These are phyloP conservation scores for Hypocryptadius cinnamomeus DNA, from an alignment of 2,113 vertebrate species.

Conservation along the genomic window DNA sequence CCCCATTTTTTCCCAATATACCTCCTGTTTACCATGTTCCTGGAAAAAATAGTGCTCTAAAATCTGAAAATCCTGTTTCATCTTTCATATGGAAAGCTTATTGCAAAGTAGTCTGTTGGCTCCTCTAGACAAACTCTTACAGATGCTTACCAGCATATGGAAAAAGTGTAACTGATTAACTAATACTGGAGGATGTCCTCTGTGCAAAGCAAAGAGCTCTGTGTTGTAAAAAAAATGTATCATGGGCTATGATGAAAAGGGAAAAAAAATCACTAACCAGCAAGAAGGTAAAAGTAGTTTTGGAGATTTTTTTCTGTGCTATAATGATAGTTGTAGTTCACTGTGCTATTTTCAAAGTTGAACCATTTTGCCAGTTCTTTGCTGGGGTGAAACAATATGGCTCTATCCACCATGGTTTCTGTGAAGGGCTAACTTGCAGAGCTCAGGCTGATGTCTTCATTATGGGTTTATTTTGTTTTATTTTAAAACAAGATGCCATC, in stretches of 20 bases:
- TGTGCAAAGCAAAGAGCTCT: background rate
- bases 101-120: background rate
- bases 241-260: rapidly evolving
- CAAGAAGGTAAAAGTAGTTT: background rate
- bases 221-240: background rate
- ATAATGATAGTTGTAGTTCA: background rate
- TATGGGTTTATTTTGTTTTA: background rate
- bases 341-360: background rate
- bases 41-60: background rate
- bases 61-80: background rate
- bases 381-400: background rate
- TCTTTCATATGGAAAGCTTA: background rate
- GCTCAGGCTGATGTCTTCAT: background rate
- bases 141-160: background rate
- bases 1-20: background rate
- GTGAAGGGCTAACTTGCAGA: background rate
- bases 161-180: background rate
- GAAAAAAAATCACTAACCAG: background rate
- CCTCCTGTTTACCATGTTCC: background rate
- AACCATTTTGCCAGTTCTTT: background rate
- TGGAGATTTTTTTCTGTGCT: background rate
- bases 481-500: background rate
- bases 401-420: background rate
- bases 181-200: background rate
- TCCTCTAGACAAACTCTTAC: background rate